phyloP scores from a whole-genome alignment of 2,797 vertebrate species.

The Poliocrania exsul region DNA sequence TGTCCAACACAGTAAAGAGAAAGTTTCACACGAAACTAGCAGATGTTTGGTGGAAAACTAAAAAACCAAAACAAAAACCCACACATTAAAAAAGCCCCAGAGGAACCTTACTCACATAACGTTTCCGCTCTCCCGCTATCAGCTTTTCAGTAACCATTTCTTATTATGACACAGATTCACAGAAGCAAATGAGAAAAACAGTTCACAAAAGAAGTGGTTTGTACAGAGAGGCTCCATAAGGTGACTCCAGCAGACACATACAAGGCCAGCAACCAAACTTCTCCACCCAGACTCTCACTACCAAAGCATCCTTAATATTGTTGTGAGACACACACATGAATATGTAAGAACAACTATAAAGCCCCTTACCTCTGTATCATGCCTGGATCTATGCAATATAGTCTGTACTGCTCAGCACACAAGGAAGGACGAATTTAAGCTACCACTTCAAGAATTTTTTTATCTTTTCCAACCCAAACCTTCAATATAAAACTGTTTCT shows the following conservation, averaged over 20 bases:
- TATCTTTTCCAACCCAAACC: neutral
- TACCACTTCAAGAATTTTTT: neutral
- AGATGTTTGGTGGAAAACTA: neutral
- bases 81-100: neutral
- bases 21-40: neutral
- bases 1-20: neutral
- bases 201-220: neutral
- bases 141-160: neutral
- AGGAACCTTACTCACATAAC: neutral
- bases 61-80: neutral
- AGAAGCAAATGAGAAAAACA: neutral
- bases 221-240: accelerated
- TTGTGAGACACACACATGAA: accelerated
- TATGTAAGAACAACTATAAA: neutral
- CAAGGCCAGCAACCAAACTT: neutral
- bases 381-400: neutral
- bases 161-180: neutral
- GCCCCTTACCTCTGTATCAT: neutral
- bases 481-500: neutral
- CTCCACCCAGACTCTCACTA: neutral
- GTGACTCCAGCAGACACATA: neutral
- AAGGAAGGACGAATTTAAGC: neutral
- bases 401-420: neutral
- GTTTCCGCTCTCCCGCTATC: neutral
- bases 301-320: neutral